phyloP scores from a whole-genome alignment of 2,888 invertebrate genomes.

The Orthosia gracilis region DNA sequence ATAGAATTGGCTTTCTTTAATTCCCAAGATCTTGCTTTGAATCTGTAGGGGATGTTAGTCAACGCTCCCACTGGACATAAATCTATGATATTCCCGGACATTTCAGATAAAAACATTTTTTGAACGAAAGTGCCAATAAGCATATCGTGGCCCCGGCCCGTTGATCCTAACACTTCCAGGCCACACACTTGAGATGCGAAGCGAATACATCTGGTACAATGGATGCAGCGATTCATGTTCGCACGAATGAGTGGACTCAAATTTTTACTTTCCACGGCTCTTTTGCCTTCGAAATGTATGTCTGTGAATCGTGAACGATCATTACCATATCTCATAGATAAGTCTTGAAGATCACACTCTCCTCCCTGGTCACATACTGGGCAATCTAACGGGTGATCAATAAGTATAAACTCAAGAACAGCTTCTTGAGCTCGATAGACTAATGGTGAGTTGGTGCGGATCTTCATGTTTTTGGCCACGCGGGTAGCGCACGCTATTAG shows the following conservation, averaged over 20 bases:
- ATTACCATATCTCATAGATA: conserved; percentile 99
- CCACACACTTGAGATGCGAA: conserved; percentile 99
- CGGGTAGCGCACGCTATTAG: conserved; percentile 99
- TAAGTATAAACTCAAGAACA: conserved; percentile 99
- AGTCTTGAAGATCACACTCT: conserved; percentile 98
- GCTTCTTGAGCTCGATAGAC: conserved; percentile 93
- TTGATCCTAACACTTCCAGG: conserved; percentile 98
- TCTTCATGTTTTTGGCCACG: conserved; percentile 98
- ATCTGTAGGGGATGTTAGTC: conserved; percentile 98
- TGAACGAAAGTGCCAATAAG: conserved; percentile 99
- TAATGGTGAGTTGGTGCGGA: conserved; percentile 98
- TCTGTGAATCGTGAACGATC: conserved; percentile 98
- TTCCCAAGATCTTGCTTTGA: conserved; percentile 99
- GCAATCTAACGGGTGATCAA: conserved; percentile 99
- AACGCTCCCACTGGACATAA: conserved; percentile 99
- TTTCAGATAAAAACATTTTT: conserved; percentile 98
- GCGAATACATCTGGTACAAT: conserved; percentile 99
- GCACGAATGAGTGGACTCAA: conserved; percentile 99
- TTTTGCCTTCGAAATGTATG: conserved; percentile 96
- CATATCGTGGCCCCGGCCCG: conserved; percentile 98
- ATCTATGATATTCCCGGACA: conserved; percentile 99
- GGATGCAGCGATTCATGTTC: conserved; percentile 99
- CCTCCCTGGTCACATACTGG: conserved; percentile 99
- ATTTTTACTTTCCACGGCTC: conserved; percentile 99
- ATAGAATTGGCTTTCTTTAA: conserved; percentile 93